A percentile compares a stretch with the other conserved stretches of the same genome.
Conservation (phyloP, 2,113 vertebrate species). For the Pungitius pungitius region DNA sequence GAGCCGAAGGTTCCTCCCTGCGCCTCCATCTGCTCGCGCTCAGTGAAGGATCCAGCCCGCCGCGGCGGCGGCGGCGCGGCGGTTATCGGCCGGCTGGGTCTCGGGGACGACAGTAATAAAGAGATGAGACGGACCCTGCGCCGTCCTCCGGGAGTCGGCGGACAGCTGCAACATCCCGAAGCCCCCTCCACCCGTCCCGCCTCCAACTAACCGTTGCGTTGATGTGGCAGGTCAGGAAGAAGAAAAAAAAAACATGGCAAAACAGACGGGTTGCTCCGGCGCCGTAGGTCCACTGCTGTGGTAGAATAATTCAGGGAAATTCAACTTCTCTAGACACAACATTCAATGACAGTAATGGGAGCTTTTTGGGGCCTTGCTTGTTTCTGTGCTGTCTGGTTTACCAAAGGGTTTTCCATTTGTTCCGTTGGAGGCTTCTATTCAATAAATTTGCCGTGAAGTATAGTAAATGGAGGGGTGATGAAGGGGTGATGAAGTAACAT, state of each 20-base stretch:
- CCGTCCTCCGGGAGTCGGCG: constrained; percentile 50
- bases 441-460: too few relatives aligned
- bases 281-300: too few relatives aligned
- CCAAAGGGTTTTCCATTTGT: too few relatives aligned
- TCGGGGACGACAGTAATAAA: constrained; percentile 72
- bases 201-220: constrained; percentile 42
- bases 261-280: constrained; percentile 26
- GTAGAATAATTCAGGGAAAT: too few relatives aligned
- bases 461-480: too few relatives aligned
- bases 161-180: constrained; percentile 28
- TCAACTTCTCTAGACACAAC: too few relatives aligned
- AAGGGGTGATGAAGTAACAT: too few relatives aligned
- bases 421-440: too few relatives aligned
- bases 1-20: constrained; percentile 38
- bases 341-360: too few relatives aligned
- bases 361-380: too few relatives aligned
- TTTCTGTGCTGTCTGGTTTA: too few relatives aligned
- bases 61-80: constrained; percentile 36
- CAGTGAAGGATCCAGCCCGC: constrained; percentile 40
- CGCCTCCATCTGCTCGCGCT: constrained; percentile 63
- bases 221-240: constrained; percentile 49
- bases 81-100: constrained; percentile 62
- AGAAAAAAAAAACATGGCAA: constrained; percentile 45
- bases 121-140: constrained; percentile 60
- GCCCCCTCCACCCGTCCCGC: not conserved